Percentiles rank a stretch among this genome's conserved stretches.
Conservation (phyloP, 2,113 vertebrate species). For the Phasianus colchicus region DNA sequence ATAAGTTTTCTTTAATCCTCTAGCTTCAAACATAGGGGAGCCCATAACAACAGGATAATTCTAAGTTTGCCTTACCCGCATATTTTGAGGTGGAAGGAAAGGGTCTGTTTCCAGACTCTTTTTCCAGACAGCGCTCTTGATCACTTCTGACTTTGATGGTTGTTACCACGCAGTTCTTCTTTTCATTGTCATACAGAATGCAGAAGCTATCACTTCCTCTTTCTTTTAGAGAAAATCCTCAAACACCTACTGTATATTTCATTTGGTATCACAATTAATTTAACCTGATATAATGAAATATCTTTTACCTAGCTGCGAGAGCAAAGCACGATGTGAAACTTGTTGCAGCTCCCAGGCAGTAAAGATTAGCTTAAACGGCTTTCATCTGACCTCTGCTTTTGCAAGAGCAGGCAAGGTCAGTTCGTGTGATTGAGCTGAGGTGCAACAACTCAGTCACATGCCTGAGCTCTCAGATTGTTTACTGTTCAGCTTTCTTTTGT, state of each 20-base stretch:
- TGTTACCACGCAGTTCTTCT: neutral
- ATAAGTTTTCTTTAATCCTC: neutral
- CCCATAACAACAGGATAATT: neutral
- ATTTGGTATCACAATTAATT: neutral
- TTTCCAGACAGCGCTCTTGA: rapidly evolving
- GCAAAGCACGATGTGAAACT: neutral
- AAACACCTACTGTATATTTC: neutral
- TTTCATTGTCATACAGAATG: neutral
- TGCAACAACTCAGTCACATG: neutral
- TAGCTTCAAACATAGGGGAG: neutral
- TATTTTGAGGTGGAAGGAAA: neutral
- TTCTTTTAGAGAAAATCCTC: neutral
- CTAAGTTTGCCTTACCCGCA: neutral
- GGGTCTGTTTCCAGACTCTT: rapidly evolving
- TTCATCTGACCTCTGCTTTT: neutral
- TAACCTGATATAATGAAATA: neutral
- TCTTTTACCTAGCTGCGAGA: neutral
- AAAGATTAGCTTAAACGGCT: slow-evolving; percentile 27
- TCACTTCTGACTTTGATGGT: neutral
- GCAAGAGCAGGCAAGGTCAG: neutral
- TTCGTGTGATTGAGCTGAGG: neutral
- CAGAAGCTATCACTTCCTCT: neutral
- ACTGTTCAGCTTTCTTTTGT: neutral
- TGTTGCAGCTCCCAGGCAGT: neutral
- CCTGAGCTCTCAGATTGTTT: neutral